These are phyloP conservation scores for Anabas testudineus DNA, from an alignment of 2,797 vertebrate species.

Conservation along the genomic window DNA sequence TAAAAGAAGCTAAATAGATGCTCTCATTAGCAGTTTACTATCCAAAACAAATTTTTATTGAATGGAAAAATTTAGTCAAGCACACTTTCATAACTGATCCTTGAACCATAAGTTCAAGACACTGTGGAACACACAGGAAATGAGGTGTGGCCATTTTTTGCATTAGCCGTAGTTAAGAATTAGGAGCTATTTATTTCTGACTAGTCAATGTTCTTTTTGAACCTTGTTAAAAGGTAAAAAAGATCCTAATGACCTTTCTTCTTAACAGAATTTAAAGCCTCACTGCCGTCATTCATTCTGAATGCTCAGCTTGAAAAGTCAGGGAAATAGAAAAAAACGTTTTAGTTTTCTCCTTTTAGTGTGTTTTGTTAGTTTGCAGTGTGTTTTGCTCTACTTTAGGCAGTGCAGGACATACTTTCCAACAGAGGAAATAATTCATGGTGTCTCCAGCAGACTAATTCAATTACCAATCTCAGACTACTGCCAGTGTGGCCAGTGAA, in stretches of 20 bases:
- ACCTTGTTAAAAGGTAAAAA: conserved; percentile 46
- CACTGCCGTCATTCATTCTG: neutral
- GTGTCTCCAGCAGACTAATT: conserved; percentile 66
- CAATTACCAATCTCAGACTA: conserved; percentile 61
- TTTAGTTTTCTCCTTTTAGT: neutral
- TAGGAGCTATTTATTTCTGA: conserved; percentile 42
- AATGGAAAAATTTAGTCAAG: conserved; percentile 6
- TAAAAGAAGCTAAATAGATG: neutral
- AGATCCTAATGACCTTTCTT: conserved; percentile 36
- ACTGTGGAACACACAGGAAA: neutral
- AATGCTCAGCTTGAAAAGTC: neutral
- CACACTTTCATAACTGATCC: neutral
- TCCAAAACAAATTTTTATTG: neutral
- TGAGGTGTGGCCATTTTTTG: conserved; percentile 37
- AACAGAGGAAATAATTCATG: conserved; percentile 42
- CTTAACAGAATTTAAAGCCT: neutral
- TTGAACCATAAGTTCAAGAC: neutral
- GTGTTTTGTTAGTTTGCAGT: neutral
- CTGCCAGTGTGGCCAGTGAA: conserved; percentile 30
- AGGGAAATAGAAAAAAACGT: neutral
- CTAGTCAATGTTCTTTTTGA: conserved; percentile 39
- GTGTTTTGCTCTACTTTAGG: neutral
- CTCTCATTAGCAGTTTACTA: neutral
- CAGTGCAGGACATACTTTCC: conserved; percentile 11
- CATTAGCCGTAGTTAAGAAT: conserved; percentile 31